Evolutionary conservation across 2,888 invertebrate species (phyloP).

Genomic region (Suillia variegata): DNA sequence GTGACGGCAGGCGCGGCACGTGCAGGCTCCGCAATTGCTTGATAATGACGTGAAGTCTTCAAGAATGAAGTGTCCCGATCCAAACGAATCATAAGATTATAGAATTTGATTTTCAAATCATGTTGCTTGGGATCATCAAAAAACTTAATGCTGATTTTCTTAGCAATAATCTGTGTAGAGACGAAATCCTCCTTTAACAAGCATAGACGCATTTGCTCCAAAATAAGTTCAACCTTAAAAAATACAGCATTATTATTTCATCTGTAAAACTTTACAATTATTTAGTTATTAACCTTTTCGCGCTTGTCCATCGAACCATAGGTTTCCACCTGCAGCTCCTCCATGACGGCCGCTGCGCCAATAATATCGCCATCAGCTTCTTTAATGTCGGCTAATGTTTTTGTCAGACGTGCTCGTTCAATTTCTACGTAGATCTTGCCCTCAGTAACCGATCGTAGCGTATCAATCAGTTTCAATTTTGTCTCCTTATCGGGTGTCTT

Average conservation of each 20-base stretch:
- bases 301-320: constrained; percentile 98
- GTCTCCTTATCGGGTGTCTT: constrained; percentile 89
- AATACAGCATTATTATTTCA: constrained; percentile 64
- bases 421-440: constrained; percentile 99
- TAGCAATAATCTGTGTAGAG: constrained; percentile 97
- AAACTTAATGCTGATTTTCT: constrained; percentile 96
- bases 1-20: constrained; percentile 35
- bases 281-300: constrained; percentile 64
- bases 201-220: constrained; percentile 98
- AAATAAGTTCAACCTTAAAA: constrained; percentile 79
- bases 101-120: constrained; percentile 61
- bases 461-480: constrained; percentile 93
- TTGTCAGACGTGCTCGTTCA: constrained; percentile 93
- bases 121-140: constrained; percentile 77
- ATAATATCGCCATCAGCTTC: constrained; percentile 82
- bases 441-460: constrained; percentile 91
- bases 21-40: constrained; percentile 84
- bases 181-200: constrained; percentile 94
- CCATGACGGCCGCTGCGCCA: constrained; percentile 91
- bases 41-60: constrained; percentile 93
- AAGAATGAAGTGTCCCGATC: constrained; percentile 95
- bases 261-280: background rate
- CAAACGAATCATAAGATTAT: constrained; percentile 74
- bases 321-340: constrained; percentile 91
- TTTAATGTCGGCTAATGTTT: constrained; percentile 83